Evolutionary conservation across 1,140 invertebrate genomes (phyloP).

Genomic region (Conus ventricosus): DNA sequence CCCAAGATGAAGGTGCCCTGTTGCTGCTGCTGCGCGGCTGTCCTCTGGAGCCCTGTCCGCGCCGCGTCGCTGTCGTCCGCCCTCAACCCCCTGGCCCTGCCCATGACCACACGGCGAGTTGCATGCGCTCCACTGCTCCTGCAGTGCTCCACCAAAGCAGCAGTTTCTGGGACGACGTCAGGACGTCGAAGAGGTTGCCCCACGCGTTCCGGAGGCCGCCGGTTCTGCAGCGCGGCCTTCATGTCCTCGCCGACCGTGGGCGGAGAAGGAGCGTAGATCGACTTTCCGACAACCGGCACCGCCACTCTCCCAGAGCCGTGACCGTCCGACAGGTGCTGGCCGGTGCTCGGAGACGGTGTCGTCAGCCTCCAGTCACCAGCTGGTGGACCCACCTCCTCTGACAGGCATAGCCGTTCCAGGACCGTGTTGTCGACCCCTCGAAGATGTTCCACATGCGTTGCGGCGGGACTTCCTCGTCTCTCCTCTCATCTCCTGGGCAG

Average conservation of each 20-base stretch:
- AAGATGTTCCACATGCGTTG: constrained; percentile 29
- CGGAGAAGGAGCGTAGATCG: constrained; percentile 13
- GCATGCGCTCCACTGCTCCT: constrained; percentile 10
- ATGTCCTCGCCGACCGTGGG: constrained; percentile 13
- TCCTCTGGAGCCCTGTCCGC: neutral
- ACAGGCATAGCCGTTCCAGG: constrained; percentile 11
- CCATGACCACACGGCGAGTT: neutral
- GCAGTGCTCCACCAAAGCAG: constrained; percentile 31
- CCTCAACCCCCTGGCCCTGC: neutral
- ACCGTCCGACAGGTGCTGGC: neutral
- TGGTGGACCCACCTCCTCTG: neutral
- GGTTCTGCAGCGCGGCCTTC: neutral
- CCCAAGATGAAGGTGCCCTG: neutral
- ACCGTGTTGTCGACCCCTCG: constrained; percentile 6
- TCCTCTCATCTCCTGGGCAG: neutral
- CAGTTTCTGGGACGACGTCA: constrained; percentile 5
- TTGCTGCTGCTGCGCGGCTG: neutral
- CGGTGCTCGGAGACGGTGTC: neutral
- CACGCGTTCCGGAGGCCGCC: constrained; percentile 12
- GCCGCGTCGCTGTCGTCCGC: neutral
- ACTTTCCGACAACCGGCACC: neutral
- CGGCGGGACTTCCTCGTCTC: neutral
- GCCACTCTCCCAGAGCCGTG: neutral
- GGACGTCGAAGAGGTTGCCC: constrained; percentile 31
- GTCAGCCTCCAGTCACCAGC: neutral